Base-by-base conservation (phyloP, 2,113 vertebrate genomes). In the Dasyprocta punctata region DNA sequence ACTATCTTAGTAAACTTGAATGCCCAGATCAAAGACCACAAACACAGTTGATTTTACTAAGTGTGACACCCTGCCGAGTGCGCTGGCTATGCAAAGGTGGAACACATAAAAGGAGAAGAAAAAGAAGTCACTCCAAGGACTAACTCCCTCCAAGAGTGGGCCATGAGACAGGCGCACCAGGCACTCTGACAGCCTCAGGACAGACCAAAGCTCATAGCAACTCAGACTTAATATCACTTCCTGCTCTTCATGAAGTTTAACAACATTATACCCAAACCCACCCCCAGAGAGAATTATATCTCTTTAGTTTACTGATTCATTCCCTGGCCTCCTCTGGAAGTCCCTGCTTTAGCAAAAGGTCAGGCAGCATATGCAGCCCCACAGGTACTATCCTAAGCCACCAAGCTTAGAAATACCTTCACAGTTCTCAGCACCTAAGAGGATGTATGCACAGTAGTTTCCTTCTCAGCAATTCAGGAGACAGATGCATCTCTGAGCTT, bases 231-330 rank as follows among this genome's bases (percentile, higher is more conserved):
- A 81, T 33, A 71, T 2, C 33, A 65, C 26, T 67, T 58, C 52
- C 82, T 87, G 16, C 6, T 96, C 60, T 73, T 82, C 38, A 96
- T 4, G 85, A 96, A 84, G 38, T 65, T 89, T 54, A 49, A 69
- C 36, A 84, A 80, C 16, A 75, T 71, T 86, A 41, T 8, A 65
- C n/a, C 41, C 49, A 87, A 96, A 90, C 6, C 73, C 36, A 4
- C 67, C 24, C 5, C 41, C 73, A 77, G 41, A 56, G 49, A 90
- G 36, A 61, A 41, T 33, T 60, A 60, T 9, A 2, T 22, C 73
- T 89, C 69, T 84, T 93, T 36, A 82, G 56, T 54, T 95, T 44
- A 88, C 4, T 81, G 28, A 24, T 41, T 81, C 56, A 95, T 54
- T 77, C 7, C 52, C n/a, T 22, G 26, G 93, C 38, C 87, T 65